Base-by-base conservation (phyloP, 2,888 invertebrate genomes). In the Leuctra nigra region DNA sequence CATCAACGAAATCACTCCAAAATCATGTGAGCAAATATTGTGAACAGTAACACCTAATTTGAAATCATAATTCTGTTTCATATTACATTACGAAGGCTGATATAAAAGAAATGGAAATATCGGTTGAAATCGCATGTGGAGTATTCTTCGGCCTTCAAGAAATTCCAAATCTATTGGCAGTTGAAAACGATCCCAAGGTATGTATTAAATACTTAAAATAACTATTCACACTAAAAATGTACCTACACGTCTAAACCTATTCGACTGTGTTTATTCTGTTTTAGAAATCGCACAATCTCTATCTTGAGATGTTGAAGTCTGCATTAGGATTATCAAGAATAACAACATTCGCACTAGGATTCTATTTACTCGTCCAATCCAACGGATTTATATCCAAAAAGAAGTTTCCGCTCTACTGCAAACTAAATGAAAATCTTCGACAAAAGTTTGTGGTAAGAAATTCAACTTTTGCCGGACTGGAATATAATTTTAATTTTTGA, bases 71-170 rank as follows among this genome's bases (percentile, higher is more conserved):
- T n/a, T n/a, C n/a, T n/a, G 25, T 22, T 57, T 56, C 55, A 22
- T 59, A 41, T 59, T 55, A n/a, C 33, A 52, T 61, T 61, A 69
- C 72, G 4, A 70, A 80, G 76, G 73, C 73, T 63, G 74, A 75
- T 55, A 75, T 80, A 59, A 64, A 68, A 58, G 74, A 77, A 38
- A 63, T 82, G n/a, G 70, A 70, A 56, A 74, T 80, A 23, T 72
- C 76, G 0, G 70, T 76, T 2, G 81, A 81, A 66, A 75, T 77
- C 60, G 72, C 74, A 1, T 63, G 75, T 33, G 71, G 77, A 0
- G 70, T 73, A 36, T 77, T 78, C 64, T 77, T 78, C 64, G 68
- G 72, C 0, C 74, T 81, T 70, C 71, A 76, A 59, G 77, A 78
- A 55, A 72, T 78, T 46, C 81, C 82, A 0, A 75, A 79, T 61